Base-by-base conservation (phyloP, 35 echinoderm and acorn worm species). In the Anneissia japonica region DNA sequence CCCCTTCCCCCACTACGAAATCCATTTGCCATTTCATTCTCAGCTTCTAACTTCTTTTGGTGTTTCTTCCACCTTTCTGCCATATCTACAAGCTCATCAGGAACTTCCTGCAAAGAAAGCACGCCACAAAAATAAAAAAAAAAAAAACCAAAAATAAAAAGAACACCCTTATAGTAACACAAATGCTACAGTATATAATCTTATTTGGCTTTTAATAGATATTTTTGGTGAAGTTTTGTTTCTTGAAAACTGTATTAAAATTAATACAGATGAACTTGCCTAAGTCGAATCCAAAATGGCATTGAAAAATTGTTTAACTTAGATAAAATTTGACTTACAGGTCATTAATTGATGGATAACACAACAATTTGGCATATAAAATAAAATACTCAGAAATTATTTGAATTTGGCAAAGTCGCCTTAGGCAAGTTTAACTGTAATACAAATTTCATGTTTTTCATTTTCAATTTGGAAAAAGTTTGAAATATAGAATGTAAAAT, bases 101-200 rank as follows among this genome's bases (percentile, higher is more conserved):
- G 82, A n/a, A 84, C 35, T 56, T 84, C 82, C 82, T 84, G 55
- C 0, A 51, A 34, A n/a, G 45, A n/a, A n/a, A n/a, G n/a, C n/a
- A n/a, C n/a, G n/a, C n/a, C n/a, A n/a, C n/a, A n/a, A n/a, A n/a
- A n/a, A n/a, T n/a, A n/a, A n/a, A n/a, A n/a, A n/a, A n/a, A n/a
- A n/a, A n/a, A n/a, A n/a, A n/a, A n/a, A n/a, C n/a, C n/a, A n/a
- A n/a, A n/a, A n/a, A n/a, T n/a, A n/a, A n/a, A n/a, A n/a, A n/a
- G n/a, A n/a, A n/a, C n/a, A n/a, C n/a, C n/a, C n/a, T n/a, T n/a
- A n/a, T n/a, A n/a, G n/a, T n/a, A n/a, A n/a, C n/a, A n/a, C n/a
- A n/a, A n/a, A n/a, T n/a, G n/a, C n/a, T n/a, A n/a, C n/a, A n/a
- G n/a, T n/a, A n/a, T n/a, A n/a, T n/a, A n/a, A n/a, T n/a, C n/a